Evolutionary conservation across 2,888 invertebrate species (phyloP).

Genomic region (Xanthostigma xanthostigma): DNA sequence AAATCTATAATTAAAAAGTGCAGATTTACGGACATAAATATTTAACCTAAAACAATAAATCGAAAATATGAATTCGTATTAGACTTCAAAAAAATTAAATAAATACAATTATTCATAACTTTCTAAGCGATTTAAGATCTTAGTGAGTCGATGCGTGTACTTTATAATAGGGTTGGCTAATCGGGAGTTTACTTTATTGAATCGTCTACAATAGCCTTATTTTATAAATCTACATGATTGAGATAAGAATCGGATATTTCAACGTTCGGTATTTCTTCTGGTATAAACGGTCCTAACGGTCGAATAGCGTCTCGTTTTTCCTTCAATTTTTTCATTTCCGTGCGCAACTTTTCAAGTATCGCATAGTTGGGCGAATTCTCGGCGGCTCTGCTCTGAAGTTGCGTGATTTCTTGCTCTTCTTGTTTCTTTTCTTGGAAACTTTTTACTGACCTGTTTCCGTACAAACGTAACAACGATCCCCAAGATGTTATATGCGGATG

Average conservation of each 20-base stretch:
- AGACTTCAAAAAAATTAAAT: too few species aligned
- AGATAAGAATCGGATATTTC: constrained; percentile 60
- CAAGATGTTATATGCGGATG: constrained; percentile 91
- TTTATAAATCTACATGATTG: constrained; percentile 59
- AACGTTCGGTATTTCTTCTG: constrained; percentile 44
- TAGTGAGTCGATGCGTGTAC: too few species aligned
- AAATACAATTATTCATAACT: too few species aligned
- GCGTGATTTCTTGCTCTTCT: constrained; percentile 83
- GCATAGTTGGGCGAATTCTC: constrained; percentile 85
- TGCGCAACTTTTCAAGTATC: constrained; percentile 67
- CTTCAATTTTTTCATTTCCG: constrained; percentile 65
- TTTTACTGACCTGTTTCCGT: constrained; percentile 82
- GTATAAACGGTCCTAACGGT: constrained; percentile 43
- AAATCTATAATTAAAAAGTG: too few species aligned
- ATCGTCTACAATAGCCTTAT: not conserved
- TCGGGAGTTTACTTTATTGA: too few species aligned
- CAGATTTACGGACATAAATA: too few species aligned
- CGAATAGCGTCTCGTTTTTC: constrained; percentile 40
- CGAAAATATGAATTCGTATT: too few species aligned
- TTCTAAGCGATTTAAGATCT: too few species aligned
- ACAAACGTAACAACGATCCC: constrained; percentile 86
- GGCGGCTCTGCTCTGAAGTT: constrained; percentile 75
- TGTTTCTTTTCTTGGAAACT: constrained; percentile 84
- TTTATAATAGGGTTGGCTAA: too few species aligned
- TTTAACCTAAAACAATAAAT: too few species aligned